phyloP scores from a whole-genome alignment of 2,797 vertebrate species.

The Pristis pectinata region DNA sequence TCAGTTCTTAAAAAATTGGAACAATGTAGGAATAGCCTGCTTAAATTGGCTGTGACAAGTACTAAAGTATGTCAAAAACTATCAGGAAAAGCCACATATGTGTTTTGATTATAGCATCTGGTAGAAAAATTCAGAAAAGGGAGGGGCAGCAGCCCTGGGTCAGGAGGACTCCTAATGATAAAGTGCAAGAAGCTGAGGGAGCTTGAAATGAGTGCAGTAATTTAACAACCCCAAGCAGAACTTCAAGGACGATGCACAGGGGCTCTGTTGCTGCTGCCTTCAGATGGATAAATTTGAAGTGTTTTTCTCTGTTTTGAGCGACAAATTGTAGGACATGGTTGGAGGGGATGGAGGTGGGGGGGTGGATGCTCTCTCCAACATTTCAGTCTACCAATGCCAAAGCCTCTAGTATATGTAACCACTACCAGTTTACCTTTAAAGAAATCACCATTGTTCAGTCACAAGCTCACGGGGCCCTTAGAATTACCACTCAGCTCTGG shows the following conservation, averaged over 20 bases:
- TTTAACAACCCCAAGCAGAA: not conserved
- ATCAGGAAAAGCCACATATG: not conserved
- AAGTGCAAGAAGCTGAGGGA: not conserved
- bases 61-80: not conserved
- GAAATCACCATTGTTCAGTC: not conserved
- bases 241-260: not conserved
- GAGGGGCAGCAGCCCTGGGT: not conserved
- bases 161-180: not conserved
- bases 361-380: not conserved
- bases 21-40: not conserved
- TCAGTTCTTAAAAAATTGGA: not conserved
- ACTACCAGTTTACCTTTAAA: too few relatives aligned
- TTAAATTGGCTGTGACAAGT: not conserved
- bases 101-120: not conserved
- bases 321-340: not conserved
- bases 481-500: not conserved
- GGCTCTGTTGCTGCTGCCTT: not conserved
- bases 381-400: too few relatives aligned
- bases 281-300: not conserved
- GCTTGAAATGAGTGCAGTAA: not conserved
- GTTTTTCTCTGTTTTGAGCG: not conserved
- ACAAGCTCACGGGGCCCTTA: not conserved
- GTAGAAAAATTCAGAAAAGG: slow-evolving; percentile 17
- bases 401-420: not conserved
- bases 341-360: too few relatives aligned